phyloP scores from a whole-genome alignment of 2,797 vertebrate species.

The Sebastes elongatus region DNA sequence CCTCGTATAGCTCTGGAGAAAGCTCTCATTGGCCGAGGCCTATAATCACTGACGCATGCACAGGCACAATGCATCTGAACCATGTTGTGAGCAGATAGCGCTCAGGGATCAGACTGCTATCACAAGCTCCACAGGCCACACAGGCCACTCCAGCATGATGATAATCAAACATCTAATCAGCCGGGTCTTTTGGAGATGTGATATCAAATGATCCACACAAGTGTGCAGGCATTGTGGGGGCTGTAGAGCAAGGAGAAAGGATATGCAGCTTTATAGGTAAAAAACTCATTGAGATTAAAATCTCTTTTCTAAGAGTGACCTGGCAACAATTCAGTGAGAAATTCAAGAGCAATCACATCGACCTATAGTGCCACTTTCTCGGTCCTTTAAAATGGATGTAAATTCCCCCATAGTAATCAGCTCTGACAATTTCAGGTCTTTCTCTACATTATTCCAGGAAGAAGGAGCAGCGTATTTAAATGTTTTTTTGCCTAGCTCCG shows the following conservation, averaged over 20 bases:
- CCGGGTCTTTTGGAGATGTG: slow-evolving; percentile 55
- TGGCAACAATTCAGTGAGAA: no score
- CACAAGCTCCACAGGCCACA: slow-evolving; percentile 38
- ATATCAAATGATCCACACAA: slow-evolving; percentile 68
- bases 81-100: slow-evolving; percentile 26
- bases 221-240: slow-evolving; percentile 24
- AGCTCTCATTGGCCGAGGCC: slow-evolving; percentile 30
- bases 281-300: no score
- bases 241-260: neutral
- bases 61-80: slow-evolving; percentile 13
- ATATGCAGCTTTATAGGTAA: neutral
- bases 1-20: slow-evolving; percentile 53
- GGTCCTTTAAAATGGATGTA: no score
- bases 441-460: no score
- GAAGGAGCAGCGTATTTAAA: no score
- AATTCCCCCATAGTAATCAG: no score
- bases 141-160: slow-evolving; percentile 46
- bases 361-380: no score
- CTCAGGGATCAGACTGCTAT: slow-evolving; percentile 28
- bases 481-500: no score
- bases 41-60: slow-evolving; percentile 55
- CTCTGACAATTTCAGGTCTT: no score
- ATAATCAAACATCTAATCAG: slow-evolving; percentile 77
- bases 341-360: no score
- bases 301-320: no score